Evolutionary conservation across 2,888 invertebrate species (phyloP), one percentile per base, ranked within the genome.

Genomic region (Neoascia interrupta): DNA sequence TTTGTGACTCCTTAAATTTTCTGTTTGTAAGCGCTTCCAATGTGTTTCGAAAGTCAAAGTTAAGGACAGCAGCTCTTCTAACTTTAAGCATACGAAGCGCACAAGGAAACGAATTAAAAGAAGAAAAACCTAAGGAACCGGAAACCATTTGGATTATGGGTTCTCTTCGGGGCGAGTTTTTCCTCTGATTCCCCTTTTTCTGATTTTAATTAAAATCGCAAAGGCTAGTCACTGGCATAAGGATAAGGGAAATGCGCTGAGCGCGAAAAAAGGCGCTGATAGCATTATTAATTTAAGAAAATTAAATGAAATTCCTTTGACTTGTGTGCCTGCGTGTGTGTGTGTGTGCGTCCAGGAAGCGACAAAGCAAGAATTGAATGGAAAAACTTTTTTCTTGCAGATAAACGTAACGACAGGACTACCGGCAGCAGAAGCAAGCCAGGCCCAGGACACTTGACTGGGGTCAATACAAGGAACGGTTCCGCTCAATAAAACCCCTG

Each of bases 231-330:
- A 6, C 31, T 26, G 26, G 4, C 26, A 5, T 4, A 6, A 19
- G 41, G 49, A 79, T 61, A 66, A 61, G 43, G 58, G 49, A 54
- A 60, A 53, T 45, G 21, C 36, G n/a, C n/a, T n/a, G 39, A 43
- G 43, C 66, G 37, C 56, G 73, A 73, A 23, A 54, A 54, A 47
- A 28, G 43, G 73, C 79, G 45, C 60, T 73, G 72, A 73, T 79
- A 79, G 66, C 43, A 73, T 79, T 79, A 73, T 79, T 79, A 79
- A 73, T 79, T 73, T 79, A 68, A 45, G 54, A 73, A 73, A 79
- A 76, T 70, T 15, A 69, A 69, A 70, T 70, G 60, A 79, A 68
- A 79, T 79, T 79, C 61, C 79, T 79, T 79, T 79, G 79, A 79
- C 72, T 76, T 61, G n/a, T 74, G 43, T 53, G 41, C 39, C 49